phyloP scores from a whole-genome alignment of 2,113 vertebrate genomes.

The Trachemys scripta region DNA sequence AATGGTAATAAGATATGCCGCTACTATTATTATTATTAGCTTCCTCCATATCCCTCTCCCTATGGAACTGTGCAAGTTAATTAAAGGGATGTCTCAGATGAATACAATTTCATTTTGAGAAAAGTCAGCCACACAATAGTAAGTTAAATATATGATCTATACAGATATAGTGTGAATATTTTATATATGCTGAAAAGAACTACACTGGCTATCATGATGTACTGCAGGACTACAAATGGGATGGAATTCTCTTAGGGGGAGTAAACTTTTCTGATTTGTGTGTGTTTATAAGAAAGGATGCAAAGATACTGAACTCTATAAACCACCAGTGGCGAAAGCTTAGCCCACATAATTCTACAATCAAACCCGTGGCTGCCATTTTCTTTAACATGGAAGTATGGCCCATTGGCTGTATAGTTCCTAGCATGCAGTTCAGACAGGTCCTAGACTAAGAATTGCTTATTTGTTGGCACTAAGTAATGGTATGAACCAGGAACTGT shows the following conservation, averaged over 20 bases:
- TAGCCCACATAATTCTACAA: background rate
- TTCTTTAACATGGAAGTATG: background rate
- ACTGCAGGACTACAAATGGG: background rate
- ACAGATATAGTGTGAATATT: background rate
- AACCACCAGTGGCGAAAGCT: background rate
- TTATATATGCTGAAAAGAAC: background rate
- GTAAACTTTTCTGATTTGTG: background rate
- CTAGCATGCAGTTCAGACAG: rapidly evolving
- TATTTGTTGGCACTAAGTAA: too few relatives aligned
- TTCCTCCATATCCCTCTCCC: slow-evolving; percentile 41
- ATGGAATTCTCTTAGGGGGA: background rate
- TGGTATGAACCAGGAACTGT: too few relatives aligned
- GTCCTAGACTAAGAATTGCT: background rate
- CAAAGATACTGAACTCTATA: background rate
- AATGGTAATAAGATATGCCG: slow-evolving; percentile 29
- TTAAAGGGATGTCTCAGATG: slow-evolving; percentile 39
- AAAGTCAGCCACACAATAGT: background rate
- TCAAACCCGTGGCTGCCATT: background rate
- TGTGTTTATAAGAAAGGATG: background rate
- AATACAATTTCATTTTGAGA: slow-evolving; percentile 19
- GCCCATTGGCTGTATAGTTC: background rate
- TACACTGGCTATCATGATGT: background rate
- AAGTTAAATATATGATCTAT: background rate
- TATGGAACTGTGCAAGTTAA: slow-evolving; percentile 36
- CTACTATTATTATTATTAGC: background rate